phyloP scores from a whole-genome alignment of 2,797 vertebrate species.

The Thamnophis elegans region DNA sequence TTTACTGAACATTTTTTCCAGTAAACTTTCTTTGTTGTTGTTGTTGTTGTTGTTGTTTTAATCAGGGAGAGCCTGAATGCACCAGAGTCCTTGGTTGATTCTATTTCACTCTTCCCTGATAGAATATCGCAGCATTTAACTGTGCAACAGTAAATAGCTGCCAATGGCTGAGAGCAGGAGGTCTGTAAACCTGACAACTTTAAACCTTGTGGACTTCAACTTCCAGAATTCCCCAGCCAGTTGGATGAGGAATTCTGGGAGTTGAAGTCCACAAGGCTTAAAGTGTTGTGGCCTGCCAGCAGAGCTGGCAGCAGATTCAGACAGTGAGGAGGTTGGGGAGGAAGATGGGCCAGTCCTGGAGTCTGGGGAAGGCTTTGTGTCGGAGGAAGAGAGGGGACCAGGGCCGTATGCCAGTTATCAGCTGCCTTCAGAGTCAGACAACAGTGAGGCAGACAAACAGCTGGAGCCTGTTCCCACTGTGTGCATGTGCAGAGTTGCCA shows the following conservation, averaged over 20 bases:
- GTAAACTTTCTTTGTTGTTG: slow-evolving; percentile 14
- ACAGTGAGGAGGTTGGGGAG: no score
- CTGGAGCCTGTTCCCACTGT: no score
- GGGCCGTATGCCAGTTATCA: no score
- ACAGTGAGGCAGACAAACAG: no score
- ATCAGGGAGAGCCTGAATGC: accelerated
- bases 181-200: no score
- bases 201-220: background rate
- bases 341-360: no score
- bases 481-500: no score
- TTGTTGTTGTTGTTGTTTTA: background rate
- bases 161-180: background rate
- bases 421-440: no score
- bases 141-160: background rate
- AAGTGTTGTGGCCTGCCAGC: background rate
- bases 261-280: background rate
- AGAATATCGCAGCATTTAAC: background rate
- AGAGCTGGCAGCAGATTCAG: no score
- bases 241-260: background rate
- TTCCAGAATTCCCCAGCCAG: background rate
- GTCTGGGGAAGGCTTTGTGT: no score
- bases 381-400: no score
- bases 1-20: background rate
- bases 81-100: accelerated
- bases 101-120: background rate